Conservation (phyloP, 2,113 vertebrate species). For the Seriola rivoliana region DNA sequence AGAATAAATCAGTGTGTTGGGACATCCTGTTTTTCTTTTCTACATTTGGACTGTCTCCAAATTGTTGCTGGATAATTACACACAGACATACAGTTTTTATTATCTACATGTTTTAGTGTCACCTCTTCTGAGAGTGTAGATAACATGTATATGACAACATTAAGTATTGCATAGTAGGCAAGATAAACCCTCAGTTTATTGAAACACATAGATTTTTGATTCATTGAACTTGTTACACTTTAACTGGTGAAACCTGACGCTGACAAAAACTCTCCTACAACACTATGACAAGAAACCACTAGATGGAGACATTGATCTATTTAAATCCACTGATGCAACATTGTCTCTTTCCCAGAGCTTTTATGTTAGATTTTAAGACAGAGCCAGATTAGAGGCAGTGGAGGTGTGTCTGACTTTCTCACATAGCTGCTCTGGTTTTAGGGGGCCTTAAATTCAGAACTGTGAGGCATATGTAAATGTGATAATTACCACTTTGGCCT, state of each 20-base stretch:
- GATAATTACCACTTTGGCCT: not conserved
- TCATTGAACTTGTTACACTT: not conserved
- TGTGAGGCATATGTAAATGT: not conserved
- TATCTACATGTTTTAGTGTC: not conserved
- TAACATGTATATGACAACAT: not conserved
- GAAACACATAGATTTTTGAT: too few relatives aligned
- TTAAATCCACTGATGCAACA: not conserved
- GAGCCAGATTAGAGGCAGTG: not conserved
- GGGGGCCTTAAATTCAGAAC: not conserved
- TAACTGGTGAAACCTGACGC: not conserved
- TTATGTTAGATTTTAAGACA: not conserved
- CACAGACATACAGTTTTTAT: too few relatives aligned
- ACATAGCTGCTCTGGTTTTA: not conserved
- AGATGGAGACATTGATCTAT: conserved; percentile 65
- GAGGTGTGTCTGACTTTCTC: not conserved
- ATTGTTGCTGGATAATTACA: too few relatives aligned
- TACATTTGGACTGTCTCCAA: not conserved
- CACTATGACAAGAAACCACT: conserved; percentile 42
- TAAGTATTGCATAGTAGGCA: too few relatives aligned
- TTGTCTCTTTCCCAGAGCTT: not conserved
- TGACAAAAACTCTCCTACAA: too few relatives aligned
- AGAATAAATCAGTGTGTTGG: not conserved
- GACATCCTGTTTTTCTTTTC: not conserved
- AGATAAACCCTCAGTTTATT: too few relatives aligned
- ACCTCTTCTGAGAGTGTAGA: not conserved